These are phyloP conservation scores for Myiozetetes cayanensis DNA, from an alignment of 2,113 vertebrate genomes.

Conservation along the genomic window DNA sequence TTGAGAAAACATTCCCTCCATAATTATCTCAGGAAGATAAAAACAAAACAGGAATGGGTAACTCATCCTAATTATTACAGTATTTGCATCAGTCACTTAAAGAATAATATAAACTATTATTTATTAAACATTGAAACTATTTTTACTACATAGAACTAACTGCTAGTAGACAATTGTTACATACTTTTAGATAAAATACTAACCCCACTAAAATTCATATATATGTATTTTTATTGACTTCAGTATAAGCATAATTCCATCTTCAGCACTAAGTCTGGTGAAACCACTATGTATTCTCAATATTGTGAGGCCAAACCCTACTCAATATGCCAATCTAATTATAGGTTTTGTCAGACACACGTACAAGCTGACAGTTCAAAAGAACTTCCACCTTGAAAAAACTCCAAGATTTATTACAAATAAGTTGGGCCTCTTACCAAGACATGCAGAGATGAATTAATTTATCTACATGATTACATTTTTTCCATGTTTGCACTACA, in stretches of 20 bases:
- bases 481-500: neutral
- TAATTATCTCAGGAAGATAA: neutral
- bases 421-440: slow-evolving; percentile 20
- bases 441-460: slow-evolving; percentile 32
- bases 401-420: slow-evolving; percentile 1
- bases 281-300: neutral
- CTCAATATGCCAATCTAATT: neutral
- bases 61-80: neutral
- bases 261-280: neutral
- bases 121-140: neutral
- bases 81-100: neutral
- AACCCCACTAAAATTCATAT: neutral
- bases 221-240: neutral
- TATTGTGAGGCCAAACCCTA: neutral
- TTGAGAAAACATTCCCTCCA: neutral
- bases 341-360: neutral
- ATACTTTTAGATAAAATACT: neutral
- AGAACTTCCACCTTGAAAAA: slow-evolving; percentile 26
- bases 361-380: slow-evolving; percentile 11
- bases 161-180: neutral
- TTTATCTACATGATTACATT: slow-evolving; percentile 4
- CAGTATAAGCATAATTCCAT: neutral
- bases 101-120: neutral
- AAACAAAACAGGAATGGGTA: neutral
- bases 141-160: neutral